Evolutionary conservation across 2,113 vertebrate species (phyloP).

Genomic region (Calypte anna): DNA sequence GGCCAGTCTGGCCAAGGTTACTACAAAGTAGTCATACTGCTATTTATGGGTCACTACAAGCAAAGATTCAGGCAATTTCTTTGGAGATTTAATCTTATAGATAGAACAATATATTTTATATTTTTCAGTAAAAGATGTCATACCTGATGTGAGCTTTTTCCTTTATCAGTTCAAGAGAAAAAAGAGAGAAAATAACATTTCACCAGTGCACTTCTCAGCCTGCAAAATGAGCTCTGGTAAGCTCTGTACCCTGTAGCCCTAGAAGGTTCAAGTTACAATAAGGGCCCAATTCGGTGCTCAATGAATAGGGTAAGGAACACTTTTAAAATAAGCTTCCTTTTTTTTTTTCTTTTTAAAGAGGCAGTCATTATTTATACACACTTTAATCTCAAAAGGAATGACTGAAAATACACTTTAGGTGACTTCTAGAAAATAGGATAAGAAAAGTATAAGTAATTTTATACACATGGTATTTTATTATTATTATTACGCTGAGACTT

Average conservation of each 20-base stretch:
- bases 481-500: background rate
- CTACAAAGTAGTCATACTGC: background rate
- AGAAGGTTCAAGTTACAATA: background rate
- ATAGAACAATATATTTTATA: background rate
- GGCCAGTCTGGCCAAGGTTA: background rate
- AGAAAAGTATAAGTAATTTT: background rate
- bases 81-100: background rate
- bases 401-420: background rate
- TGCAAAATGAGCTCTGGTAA: background rate
- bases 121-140: background rate
- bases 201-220: background rate
- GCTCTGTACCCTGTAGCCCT: background rate
- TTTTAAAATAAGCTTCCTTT: background rate
- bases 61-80: background rate
- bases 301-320: background rate
- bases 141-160: background rate
- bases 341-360: background rate
- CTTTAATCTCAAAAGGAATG: background rate
- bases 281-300: background rate
- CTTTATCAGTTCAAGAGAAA: slow-evolving; percentile 12
- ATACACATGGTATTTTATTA: background rate
- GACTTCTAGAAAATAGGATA: background rate
- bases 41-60: background rate
- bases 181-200: slow-evolving; percentile 4
- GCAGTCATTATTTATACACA: background rate